phyloP scores from a whole-genome alignment of 2,888 invertebrate genomes.

The Sesamia inferens region DNA sequence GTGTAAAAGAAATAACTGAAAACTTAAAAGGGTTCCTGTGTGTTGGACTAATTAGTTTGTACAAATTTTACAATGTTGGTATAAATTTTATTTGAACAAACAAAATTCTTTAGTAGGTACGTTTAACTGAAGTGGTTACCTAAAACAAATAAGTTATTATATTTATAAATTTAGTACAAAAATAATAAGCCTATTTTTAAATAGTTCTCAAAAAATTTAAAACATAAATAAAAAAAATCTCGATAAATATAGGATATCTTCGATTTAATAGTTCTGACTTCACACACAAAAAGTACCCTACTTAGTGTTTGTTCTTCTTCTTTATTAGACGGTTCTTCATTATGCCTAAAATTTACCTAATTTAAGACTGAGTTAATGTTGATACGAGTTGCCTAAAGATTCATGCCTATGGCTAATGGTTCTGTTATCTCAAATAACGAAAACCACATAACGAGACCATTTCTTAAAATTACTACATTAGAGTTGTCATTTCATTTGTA shows the following conservation, averaged over 20 bases:
- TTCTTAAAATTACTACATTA: constrained; percentile 1
- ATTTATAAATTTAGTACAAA: background rate
- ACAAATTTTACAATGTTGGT: background rate
- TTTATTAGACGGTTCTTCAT: background rate
- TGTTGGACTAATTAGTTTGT: background rate
- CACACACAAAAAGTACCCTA: background rate
- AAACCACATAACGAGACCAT: background rate
- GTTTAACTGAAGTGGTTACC: background rate
- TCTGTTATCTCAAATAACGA: too few species aligned
- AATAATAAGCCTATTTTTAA: background rate
- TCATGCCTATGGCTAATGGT: background rate
- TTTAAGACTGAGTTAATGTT: background rate
- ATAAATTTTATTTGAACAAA: background rate
- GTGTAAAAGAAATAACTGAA: too few species aligned
- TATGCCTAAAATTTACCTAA: background rate
- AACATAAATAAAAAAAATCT: background rate
- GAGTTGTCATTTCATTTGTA: constrained; percentile 77
- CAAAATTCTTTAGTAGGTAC: background rate
- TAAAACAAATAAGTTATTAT: background rate
- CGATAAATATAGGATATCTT: background rate
- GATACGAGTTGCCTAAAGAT: background rate
- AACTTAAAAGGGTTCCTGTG: too few species aligned
- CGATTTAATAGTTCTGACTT: background rate
- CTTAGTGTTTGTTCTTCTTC: background rate
- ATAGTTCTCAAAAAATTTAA: background rate